phyloP scores from a whole-genome alignment of 2,888 invertebrate species.

The Hemaris fuciformis region DNA sequence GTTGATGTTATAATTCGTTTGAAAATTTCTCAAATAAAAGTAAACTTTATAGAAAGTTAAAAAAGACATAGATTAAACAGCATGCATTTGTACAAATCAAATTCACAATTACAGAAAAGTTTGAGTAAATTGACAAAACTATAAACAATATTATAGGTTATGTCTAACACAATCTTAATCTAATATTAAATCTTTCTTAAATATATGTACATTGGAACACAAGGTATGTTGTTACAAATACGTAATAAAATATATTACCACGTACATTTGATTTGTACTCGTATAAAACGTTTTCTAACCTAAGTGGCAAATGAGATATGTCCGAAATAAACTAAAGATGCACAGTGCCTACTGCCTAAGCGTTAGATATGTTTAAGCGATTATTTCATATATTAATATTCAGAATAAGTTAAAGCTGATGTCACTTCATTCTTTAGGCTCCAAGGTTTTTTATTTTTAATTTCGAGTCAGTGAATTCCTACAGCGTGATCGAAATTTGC shows the following conservation, averaged over 20 bases:
- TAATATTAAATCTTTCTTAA: slow-evolving; percentile 3
- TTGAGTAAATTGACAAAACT: background rate
- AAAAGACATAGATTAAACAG: background rate
- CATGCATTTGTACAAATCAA: background rate
- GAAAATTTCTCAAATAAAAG: no score
- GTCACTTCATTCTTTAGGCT: slow-evolving; percentile 34
- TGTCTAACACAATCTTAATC: background rate
- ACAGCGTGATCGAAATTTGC: background rate
- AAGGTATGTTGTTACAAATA: slow-evolving; percentile 28
- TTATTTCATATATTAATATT: slow-evolving; percentile 43
- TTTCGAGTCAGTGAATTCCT: slow-evolving; percentile 23
- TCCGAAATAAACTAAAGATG: slow-evolving; percentile 42
- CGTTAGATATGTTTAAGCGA: slow-evolving; percentile 48
- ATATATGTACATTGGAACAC: slow-evolving; percentile 28
- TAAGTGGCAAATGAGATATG: slow-evolving; percentile 76
- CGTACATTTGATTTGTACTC: slow-evolving; percentile 26
- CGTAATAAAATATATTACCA: slow-evolving; percentile 22
- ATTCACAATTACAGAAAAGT: background rate
- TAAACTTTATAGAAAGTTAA: background rate
- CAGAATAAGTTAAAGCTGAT: slow-evolving; percentile 65
- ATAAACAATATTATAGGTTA: background rate
- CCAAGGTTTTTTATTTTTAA: slow-evolving; percentile 13
- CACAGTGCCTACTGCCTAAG: slow-evolving; percentile 35
- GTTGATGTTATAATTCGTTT: background rate
- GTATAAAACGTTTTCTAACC: slow-evolving; percentile 34